Evolutionary conservation across 2,797 vertebrate species (phyloP), one percentile per base, ranked within the genome.

Genomic region (Chelon labrosus): DNA sequence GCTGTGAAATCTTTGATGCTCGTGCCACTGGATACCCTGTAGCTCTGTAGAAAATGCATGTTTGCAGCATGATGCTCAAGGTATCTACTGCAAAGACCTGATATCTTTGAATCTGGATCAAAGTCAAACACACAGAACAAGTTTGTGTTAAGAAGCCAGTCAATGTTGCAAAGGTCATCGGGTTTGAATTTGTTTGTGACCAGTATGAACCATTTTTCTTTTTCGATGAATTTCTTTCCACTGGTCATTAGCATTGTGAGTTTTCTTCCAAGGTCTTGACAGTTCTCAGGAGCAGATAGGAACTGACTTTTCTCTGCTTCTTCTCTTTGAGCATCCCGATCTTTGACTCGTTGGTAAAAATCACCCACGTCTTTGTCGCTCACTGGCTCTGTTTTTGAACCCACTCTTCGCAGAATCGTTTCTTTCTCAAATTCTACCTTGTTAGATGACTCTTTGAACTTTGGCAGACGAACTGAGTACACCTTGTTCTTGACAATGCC

Each of bases 91-190:
- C 93, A 95, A 61, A 97, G 90, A 10, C 95, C 96, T 3, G 93
- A 94, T 20, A 80, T 53, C 0, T 91, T 94, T 31, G 96, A 96
- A 55, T 96, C 79, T 63, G 94, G 91, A 77, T 97, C 96, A 67
- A 96, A 97, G 78, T 96, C 96, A 71, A 96, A 96, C 31, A 96
- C 94, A 2, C 94, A 96, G 75, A 97, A 96, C 0, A 96, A 62
- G 0, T 95, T 96, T 87, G 96, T 79, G 74, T 93, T 94, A 56
- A 94, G 52, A 51, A 97, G 84, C 79, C 96, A 96, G 39, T 92
- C 85, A 0, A 94, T 91, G 56, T 70, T 58, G 8, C 75, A 65
- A n/a, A 96, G 85, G 62, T 95, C 77, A 2, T 93, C 78, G 1
- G 86, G 76, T 68, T 81, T 75, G 60, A 95, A 93, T 76, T 87